Percentiles rank a stretch among this genome's conserved stretches.
Evolutionary conservation across 2,113 vertebrate species (phyloP).

Genomic region (Nothocercus nigrocapillus): DNA sequence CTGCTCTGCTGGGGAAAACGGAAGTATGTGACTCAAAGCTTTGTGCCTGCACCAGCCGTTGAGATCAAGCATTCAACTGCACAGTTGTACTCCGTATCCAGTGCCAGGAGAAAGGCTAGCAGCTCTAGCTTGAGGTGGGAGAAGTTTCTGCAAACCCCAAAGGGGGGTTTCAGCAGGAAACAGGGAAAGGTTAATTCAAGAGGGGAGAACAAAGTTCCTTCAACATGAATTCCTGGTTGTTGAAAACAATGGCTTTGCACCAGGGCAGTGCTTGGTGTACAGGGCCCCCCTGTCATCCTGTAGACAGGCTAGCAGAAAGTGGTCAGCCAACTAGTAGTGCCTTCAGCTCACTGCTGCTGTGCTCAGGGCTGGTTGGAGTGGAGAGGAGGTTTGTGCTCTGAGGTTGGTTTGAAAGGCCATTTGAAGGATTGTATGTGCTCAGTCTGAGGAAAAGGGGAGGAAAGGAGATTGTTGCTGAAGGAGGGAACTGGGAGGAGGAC

Average conservation of each 20-base stretch:
- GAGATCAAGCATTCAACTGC: constrained; percentile 22
- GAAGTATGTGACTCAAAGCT: constrained; percentile 23
- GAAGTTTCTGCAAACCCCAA: constrained; percentile 10
- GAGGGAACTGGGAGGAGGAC: not conserved
- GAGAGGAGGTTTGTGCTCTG: not conserved
- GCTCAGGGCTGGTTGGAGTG: not conserved
- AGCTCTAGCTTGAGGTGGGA: constrained; percentile 6
- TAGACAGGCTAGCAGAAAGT: not conserved
- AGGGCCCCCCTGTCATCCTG: not conserved
- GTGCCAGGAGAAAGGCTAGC: not conserved
- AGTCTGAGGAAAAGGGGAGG: not conserved
- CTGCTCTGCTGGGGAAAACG: constrained; percentile 37
- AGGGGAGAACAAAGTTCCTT: not conserved
- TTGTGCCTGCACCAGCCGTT: not conserved
- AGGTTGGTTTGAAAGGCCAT: not conserved
- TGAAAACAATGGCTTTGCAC: not conserved
- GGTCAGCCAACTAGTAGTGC: not conserved
- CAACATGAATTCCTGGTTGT: not conserved
- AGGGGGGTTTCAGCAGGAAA: not conserved
- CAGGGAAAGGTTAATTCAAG: constrained; percentile 27
- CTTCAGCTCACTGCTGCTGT: not conserved
- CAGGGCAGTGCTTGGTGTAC: not conserved
- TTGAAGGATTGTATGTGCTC: not conserved
- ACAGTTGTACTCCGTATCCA: not conserved
- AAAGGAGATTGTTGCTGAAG: not conserved